Evolutionary conservation across 2,797 vertebrate genomes (phyloP), one percentile per base, ranked within the genome.

Genomic region (Furcifer pardalis): DNA sequence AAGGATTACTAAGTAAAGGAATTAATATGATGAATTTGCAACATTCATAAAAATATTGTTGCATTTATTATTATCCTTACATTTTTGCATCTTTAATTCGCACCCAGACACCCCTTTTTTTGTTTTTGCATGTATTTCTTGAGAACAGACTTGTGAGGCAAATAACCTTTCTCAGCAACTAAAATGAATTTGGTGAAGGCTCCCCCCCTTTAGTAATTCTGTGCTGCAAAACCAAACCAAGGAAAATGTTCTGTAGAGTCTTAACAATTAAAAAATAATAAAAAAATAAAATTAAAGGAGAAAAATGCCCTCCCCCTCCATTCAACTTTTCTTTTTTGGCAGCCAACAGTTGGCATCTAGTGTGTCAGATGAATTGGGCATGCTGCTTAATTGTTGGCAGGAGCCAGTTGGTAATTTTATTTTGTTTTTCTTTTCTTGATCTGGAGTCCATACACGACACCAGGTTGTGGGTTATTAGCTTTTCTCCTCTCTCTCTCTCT

Each of bases 371-470:
- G 81, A 66, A 19, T 37, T 7, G 25, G 85, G 56, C 81, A n/a
- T 86, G 73, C 86, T 35, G 2, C 88, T 90, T 59, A 56, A 8
- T 90, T 71, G 78, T 81, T 63, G 65, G 84, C 44, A 82, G 86
- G 84, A 83, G 79, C 79, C 8, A 0, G 32, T 83, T 88, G 83
- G 15, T 56, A 56, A 89, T 65, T 0, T 0, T 0, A 0, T 60
- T 44, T 63, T 52, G 12, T 30, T 69, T 37, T 81, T 73, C 62
- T 46, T 23, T 86, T 66, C 27, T 63, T 69, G 83, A 80, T 87
- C 0, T 37, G 63, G 84, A 86, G 74, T 87, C 89, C 37, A 0
- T 15, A 65, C 65, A 86, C 74, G 49, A 69, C 69, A 44, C 63
- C 52, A 77, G 80, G 46, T 4, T 75, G 86, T 80, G 40, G 66